Evolutionary conservation across 2,888 invertebrate species (phyloP), one percentile per base, ranked within the genome.

Genomic region (Lissonota sp.): DNA sequence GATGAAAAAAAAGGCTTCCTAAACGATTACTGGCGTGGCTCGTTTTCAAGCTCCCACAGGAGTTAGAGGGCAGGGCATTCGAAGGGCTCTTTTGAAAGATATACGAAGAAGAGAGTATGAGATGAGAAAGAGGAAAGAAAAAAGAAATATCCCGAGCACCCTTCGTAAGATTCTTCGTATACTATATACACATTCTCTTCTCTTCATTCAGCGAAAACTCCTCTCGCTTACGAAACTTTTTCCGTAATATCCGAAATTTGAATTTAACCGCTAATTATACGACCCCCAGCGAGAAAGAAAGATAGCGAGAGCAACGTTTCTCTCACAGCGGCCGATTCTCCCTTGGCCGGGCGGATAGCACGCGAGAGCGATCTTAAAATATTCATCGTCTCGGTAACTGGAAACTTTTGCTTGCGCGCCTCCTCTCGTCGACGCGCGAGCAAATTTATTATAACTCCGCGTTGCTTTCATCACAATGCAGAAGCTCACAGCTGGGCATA

Each of bases 181-280:
- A 72, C 79, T 79, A 76, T 74, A 26, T 26, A 26, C 26, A 26
- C 26, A 26, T 60, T 44, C 63, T 66, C 26, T 53, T 53, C 64
- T 71, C 80, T 64, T 77, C 70, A 57, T 74, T 69, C 76, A 66
- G 44, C 64, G 62, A 67, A 74, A 70, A 79, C 75, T 73, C 83
- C 80, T 83, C 80, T 82, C 84, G 80, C 83, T 84, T 83, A 82
- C 82, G 78, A 80, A 84, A 84, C 83, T 84, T 88, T 90, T 89
- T 88, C 87, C 87, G 87, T 87, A 88, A 90, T 88, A 89, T 89
- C 86, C 87, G 84, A 88, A 91, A 91, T 91, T 91, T 90, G 88
- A 90, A 91, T 91, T 91, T 90, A 89, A 91, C 91, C 91, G 89
- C 90, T 88, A 83, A 84, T 84, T 84, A 84, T 84, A 84, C 84